Evolutionary conservation across 1,140 invertebrate species (phyloP).

Genomic region (Conopomorpha cramerella): DNA sequence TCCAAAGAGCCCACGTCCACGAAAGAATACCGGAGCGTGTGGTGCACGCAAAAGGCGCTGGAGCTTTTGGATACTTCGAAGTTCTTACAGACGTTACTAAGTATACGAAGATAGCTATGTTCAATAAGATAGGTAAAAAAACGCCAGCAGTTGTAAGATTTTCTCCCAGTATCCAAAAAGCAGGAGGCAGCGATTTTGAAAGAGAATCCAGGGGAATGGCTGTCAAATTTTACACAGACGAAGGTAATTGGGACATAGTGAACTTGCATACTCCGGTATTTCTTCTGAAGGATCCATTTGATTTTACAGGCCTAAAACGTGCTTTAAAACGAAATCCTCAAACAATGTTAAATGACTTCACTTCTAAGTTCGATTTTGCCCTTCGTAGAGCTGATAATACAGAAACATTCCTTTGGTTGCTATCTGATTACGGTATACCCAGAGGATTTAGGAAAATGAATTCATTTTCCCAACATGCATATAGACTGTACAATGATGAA

Average conservation of each 20-base stretch:
- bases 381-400: neutral
- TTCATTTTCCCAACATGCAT: neutral
- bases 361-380: conserved; percentile 90
- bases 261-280: conserved; percentile 74
- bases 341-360: conserved; percentile 71
- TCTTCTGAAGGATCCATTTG: conserved; percentile 69
- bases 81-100: conserved; percentile 89
- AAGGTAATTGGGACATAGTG: conserved; percentile 75
- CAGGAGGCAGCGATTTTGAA: conserved; percentile 77
- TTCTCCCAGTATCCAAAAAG: conserved; percentile 83
- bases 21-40: conserved; percentile 94
- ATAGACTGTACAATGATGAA: neutral
- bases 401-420: neutral
- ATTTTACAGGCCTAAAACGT: conserved; percentile 64
- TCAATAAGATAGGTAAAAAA: conserved; percentile 81
- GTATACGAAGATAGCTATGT: conserved; percentile 83
- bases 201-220: conserved; percentile 71
- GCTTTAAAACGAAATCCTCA: conserved; percentile 70
- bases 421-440: neutral
- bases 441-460: neutral
- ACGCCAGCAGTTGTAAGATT: conserved; percentile 73
- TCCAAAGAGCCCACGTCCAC: conserved; percentile 81
- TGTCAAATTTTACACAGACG: conserved; percentile 74
- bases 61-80: conserved; percentile 94
- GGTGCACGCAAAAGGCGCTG: conserved; percentile 92